These are phyloP conservation scores for Gymnothorax reevesii DNA, from an alignment of 2,797 vertebrate genomes.

Conservation along the genomic window DNA sequence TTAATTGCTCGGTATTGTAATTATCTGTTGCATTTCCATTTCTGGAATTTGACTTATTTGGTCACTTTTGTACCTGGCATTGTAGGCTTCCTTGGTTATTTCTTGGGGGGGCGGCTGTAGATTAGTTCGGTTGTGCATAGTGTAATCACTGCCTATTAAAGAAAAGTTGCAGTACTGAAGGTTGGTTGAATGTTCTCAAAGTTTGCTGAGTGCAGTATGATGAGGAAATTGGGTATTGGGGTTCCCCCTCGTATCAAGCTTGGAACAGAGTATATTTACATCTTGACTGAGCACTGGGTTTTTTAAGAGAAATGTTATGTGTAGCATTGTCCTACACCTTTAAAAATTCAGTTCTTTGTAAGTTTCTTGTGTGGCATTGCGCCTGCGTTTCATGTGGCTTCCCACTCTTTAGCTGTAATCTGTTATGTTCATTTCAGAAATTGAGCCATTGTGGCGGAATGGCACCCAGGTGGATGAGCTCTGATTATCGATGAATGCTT, in stretches of 20 bases:
- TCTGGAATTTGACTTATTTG: too few species aligned
- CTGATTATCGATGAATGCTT: neutral
- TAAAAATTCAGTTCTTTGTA: neutral
- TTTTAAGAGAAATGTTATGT: neutral
- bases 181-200: neutral
- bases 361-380: too few species aligned
- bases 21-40: too few species aligned
- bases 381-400: too few species aligned
- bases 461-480: neutral
- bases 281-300: neutral
- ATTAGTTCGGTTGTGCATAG: too few species aligned
- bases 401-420: neutral
- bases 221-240: neutral
- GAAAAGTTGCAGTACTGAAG: too few species aligned
- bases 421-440: constrained; percentile 19
- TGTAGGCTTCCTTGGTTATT: too few species aligned
- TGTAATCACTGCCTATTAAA: too few species aligned
- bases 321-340: neutral
- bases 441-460: constrained; percentile 1
- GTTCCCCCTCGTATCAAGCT: neutral
- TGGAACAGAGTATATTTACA: neutral
- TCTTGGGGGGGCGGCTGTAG: too few species aligned
- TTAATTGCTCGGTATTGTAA: too few species aligned
- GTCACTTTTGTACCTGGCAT: too few species aligned
- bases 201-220: neutral